Conservation (phyloP, 2,888 invertebrate species). For the Xestia sexstrigata region DNA sequence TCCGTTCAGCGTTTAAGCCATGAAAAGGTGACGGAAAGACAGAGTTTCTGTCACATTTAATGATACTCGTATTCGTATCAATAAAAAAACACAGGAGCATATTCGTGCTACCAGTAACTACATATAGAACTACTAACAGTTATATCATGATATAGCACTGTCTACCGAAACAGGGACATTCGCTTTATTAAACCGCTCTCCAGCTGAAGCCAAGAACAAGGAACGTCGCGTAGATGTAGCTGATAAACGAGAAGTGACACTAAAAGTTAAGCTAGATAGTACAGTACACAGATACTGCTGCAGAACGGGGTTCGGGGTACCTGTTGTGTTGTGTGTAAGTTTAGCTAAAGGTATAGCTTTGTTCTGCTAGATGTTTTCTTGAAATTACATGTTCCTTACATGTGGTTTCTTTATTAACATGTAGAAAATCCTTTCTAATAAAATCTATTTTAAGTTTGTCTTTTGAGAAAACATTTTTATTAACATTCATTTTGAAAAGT, state of each 20-base stretch:
- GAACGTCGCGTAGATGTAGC: conserved; percentile 15
- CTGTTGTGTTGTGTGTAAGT: neutral
- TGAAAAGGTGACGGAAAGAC: too few relatives aligned
- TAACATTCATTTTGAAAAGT: too few relatives aligned
- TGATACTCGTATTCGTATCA: too few relatives aligned
- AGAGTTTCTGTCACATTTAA: too few relatives aligned
- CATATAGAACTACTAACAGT: neutral
- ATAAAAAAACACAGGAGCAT: neutral
- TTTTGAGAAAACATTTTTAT: too few relatives aligned
- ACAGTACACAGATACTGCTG: neutral
- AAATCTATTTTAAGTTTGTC: too few relatives aligned
- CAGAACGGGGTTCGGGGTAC: neutral
- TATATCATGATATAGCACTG: conserved; percentile 9
- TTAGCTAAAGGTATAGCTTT: neutral
- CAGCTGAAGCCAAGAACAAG: conserved; percentile 39
- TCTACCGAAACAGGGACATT: conserved; percentile 41
- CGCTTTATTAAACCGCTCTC: conserved; percentile 51
- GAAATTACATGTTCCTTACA: neutral
- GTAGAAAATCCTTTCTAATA: neutral
- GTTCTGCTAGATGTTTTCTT: neutral
- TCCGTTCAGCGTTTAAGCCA: too few relatives aligned
- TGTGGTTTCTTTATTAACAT: neutral
- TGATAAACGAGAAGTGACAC: conserved; percentile 27
- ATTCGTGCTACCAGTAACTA: neutral
- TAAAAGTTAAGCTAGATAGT: conserved; percentile 11